Conservation (phyloP, 2,888 invertebrate species). For the Troides oblongomaculatus region DNA sequence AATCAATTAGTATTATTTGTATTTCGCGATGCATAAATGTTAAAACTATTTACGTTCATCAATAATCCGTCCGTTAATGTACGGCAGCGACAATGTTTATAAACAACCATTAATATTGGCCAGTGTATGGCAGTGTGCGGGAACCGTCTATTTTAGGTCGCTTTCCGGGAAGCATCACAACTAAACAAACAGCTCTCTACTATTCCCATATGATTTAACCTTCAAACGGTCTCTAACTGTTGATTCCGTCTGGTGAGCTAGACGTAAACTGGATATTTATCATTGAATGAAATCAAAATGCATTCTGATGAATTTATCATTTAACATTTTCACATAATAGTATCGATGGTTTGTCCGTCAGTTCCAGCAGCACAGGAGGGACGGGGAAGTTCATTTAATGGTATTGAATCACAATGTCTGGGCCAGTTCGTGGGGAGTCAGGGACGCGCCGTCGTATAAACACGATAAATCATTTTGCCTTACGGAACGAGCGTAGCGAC, state of each 20-base stretch:
- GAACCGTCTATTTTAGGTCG: slow-evolving; percentile 48
- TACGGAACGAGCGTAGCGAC: slow-evolving; percentile 46
- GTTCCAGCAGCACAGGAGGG: not conserved
- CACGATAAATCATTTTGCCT: slow-evolving; percentile 60
- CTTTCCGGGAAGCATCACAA: slow-evolving; percentile 60
- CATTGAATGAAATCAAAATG: not conserved
- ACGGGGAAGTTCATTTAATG: not conserved
- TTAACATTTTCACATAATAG: too few species aligned
- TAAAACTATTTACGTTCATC: slow-evolving; percentile 21
- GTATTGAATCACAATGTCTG: not conserved
- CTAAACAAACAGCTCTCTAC: slow-evolving; percentile 44
- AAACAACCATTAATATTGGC: slow-evolving; percentile 54
- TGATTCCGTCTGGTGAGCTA: slow-evolving; percentile 51
- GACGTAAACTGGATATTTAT: slow-evolving; percentile 36
- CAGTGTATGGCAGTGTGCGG: slow-evolving; percentile 49
- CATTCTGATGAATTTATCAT: not conserved
- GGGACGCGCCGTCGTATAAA: slow-evolving; percentile 48
- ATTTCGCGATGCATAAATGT: slow-evolving; percentile 6
- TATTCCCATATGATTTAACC: slow-evolving; percentile 63
- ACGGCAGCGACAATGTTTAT: slow-evolving; percentile 42
- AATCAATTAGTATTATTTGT: not conserved
- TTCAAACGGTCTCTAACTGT: slow-evolving; percentile 62
- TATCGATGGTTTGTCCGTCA: too few species aligned
- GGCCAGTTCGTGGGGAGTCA: slow-evolving; percentile 37
- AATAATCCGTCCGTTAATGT: slow-evolving; percentile 30